phyloP scores from a whole-genome alignment of 2,113 vertebrate genomes.

The Phylloscopus whistleri region DNA sequence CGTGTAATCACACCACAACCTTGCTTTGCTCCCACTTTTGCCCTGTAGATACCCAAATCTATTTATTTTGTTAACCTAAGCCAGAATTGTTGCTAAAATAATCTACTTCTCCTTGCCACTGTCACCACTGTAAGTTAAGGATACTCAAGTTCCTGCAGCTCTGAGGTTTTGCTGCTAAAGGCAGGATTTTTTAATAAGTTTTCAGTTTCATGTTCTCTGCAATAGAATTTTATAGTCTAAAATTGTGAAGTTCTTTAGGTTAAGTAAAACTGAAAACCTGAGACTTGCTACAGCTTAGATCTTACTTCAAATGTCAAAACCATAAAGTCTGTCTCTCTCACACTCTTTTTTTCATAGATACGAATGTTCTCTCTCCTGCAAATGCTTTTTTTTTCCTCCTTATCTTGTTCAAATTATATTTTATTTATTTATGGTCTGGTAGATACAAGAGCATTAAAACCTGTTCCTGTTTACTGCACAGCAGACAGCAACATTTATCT shows the following conservation, averaged over 20 bases:
- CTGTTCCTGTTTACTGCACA: not conserved
- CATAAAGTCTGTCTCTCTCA: not conserved
- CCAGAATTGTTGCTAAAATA: not conserved
- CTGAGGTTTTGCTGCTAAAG: not conserved
- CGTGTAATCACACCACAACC: not conserved
- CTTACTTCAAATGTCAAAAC: not conserved
- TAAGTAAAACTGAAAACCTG: not conserved
- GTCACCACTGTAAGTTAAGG: not conserved
- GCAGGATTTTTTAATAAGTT: not conserved
- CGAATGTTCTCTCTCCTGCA: not conserved
- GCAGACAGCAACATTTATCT: not conserved
- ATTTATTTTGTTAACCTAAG: not conserved
- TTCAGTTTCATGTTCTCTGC: not conserved
- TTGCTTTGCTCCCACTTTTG: not conserved
- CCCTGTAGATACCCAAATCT: not conserved
- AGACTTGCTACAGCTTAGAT: not conserved
- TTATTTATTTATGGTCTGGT: not conserved
- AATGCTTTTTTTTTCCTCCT: not conserved
- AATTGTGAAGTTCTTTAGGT: not conserved
- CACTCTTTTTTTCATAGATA: not conserved
- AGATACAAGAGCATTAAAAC: not conserved
- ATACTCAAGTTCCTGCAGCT: not conserved
- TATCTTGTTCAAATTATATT: not conserved
- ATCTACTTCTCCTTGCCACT: not conserved
- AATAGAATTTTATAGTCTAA: not conserved